Evolutionary conservation across 2,113 vertebrate species (phyloP).

Genomic region (Oryzias celebensis): DNA sequence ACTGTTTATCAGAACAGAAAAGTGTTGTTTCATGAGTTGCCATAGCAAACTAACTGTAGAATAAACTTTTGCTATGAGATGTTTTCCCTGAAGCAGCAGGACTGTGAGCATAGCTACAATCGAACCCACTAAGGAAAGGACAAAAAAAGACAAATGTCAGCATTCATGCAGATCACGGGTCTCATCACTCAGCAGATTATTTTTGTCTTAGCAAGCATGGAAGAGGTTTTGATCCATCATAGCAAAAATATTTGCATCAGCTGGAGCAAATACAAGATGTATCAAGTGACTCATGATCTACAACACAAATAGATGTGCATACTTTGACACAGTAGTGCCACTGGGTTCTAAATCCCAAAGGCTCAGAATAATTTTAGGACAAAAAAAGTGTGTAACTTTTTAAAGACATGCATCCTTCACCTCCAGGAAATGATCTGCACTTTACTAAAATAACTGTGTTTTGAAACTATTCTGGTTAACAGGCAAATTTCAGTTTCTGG

Average conservation of each 20-base stretch:
- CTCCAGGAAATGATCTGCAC: too few species aligned
- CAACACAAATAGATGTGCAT: neutral
- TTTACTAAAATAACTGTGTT: too few species aligned
- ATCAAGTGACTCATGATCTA: neutral
- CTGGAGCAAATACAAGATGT: neutral
- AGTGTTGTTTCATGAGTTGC: too few species aligned
- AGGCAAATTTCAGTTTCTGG: too few species aligned
- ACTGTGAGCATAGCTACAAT: too few species aligned
- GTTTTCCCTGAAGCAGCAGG: too few species aligned
- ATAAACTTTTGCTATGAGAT: too few species aligned
- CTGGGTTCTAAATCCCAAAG: neutral
- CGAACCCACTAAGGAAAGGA: neutral
- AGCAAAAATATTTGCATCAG: neutral
- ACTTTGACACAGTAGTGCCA: neutral
- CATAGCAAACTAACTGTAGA: too few species aligned
- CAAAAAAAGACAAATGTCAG: neutral
- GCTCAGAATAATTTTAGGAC: neutral
- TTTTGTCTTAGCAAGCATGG: constrained; percentile 8
- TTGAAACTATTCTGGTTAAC: too few species aligned
- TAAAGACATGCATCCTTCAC: too few species aligned
- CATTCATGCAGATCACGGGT: neutral
- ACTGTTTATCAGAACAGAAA: too few species aligned
- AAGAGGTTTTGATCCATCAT: neutral
- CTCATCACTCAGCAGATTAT: constrained; percentile 4
- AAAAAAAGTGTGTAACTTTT: too few species aligned